Evolutionary conservation across 1,140 invertebrate genomes (phyloP).

Genomic region (Megalonaias nervosa): DNA sequence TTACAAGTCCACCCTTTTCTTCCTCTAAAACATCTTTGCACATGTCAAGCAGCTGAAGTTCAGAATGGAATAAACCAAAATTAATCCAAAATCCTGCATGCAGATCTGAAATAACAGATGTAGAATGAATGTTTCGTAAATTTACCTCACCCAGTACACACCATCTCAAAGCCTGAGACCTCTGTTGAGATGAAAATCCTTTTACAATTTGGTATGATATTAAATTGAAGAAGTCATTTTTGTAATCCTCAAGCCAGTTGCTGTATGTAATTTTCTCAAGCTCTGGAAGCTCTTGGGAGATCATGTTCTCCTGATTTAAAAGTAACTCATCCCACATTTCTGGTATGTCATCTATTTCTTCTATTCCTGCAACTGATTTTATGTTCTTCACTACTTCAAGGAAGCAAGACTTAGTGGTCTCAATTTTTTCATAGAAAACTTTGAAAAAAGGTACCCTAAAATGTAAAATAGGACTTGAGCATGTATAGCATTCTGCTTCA

Average conservation of each 20-base stretch:
- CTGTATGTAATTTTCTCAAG: background rate
- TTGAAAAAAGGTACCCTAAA: slow-evolving; percentile 19
- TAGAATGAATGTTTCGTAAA: background rate
- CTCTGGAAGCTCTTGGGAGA: background rate
- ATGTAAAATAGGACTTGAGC: slow-evolving; percentile 7
- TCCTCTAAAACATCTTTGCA: slow-evolving; percentile 5
- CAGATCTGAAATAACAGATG: background rate
- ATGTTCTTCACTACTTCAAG: background rate
- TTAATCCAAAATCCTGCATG: slow-evolving; percentile 14
- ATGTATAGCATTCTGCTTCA: slow-evolving; percentile 26
- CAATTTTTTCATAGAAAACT: slow-evolving; percentile 13
- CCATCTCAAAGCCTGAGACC: slow-evolving; percentile 13
- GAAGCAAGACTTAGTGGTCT: slow-evolving; percentile 20
- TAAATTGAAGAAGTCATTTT: slow-evolving; percentile 26
- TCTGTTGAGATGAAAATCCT: background rate
- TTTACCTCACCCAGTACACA: background rate
- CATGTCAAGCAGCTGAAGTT: slow-evolving; percentile 4
- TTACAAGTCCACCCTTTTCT: background rate
- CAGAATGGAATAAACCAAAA: background rate
- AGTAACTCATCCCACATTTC: slow-evolving; percentile 5
- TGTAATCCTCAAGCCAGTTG: slow-evolving; percentile 7
- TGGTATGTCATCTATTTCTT: slow-evolving; percentile 8
- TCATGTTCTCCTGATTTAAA: slow-evolving; percentile 1
- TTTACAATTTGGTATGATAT: slow-evolving; percentile 1
- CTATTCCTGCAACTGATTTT: slow-evolving; percentile 14